These are phyloP conservation scores for Seladonia tumulorum DNA, from an alignment of 2,888 invertebrate species.

Conservation along the genomic window DNA sequence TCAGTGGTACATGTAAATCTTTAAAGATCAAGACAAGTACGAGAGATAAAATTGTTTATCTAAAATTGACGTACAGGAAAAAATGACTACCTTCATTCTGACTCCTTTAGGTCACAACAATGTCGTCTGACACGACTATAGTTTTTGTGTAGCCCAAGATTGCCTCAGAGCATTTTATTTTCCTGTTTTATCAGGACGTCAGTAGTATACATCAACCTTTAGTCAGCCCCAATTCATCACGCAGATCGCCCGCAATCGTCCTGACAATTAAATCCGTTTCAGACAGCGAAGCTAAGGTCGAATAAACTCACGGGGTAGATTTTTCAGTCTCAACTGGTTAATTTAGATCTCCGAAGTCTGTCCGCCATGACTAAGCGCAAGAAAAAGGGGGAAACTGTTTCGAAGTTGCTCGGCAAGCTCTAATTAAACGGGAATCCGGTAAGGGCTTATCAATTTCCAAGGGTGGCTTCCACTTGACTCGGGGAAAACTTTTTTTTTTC, in stretches of 20 bases:
- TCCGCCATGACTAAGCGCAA: not conserved
- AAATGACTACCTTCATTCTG: no score
- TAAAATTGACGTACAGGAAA: no score
- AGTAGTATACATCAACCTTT: not conserved
- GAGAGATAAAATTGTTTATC: no score
- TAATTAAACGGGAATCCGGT: slow-evolving; percentile 53
- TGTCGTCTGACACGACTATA: not conserved
- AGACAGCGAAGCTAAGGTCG: not conserved
- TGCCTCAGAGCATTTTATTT: not conserved
- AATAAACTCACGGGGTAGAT: slow-evolving; percentile 26
- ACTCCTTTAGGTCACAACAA: not conserved
- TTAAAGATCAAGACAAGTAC: no score
- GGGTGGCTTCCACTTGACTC: slow-evolving; percentile 18
- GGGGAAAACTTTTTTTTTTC: slow-evolving; percentile 37
- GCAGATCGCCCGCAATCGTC: not conserved
- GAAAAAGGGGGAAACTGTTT: slow-evolving; percentile 20
- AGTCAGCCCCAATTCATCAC: not conserved
- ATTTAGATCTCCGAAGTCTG: slow-evolving; percentile 59
- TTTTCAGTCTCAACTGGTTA: slow-evolving; percentile 41
- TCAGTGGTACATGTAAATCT: no score
- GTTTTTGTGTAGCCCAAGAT: not conserved
- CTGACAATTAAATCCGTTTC: not conserved
- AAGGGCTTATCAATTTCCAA: slow-evolving; percentile 52
- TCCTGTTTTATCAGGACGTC: not conserved
- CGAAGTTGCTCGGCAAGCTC: slow-evolving; percentile 47